Conservation (phyloP, 2,113 vertebrate species). For the Chroicocephalus ridibundus region DNA sequence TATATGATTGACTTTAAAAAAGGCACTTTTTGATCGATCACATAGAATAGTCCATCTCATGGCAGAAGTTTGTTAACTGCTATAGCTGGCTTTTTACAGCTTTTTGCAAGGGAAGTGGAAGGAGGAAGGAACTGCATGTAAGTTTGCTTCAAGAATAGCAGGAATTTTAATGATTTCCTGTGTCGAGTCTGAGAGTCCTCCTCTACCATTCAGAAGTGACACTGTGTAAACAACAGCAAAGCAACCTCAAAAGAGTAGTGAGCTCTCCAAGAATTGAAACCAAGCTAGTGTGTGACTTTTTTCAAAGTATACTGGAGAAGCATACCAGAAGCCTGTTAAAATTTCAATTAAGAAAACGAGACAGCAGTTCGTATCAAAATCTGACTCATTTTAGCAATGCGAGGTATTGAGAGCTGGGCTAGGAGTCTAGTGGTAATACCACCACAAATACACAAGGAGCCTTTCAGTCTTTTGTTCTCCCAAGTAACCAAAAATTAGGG, state of each 20-base stretch:
- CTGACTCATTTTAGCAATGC: not conserved
- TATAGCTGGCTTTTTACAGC: not conserved
- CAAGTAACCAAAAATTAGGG: not conserved
- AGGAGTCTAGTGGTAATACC: not conserved
- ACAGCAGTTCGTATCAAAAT: not conserved
- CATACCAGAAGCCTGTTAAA: constrained; percentile 2
- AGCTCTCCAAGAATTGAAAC: constrained; percentile 51
- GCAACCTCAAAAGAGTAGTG: constrained; percentile 28
- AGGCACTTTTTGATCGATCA: not conserved
- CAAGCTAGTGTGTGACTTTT: not conserved
- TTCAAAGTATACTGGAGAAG: not conserved
- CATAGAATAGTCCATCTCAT: not conserved
- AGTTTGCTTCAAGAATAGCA: constrained; percentile 44
- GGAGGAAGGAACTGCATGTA: not conserved
- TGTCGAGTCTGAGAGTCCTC: constrained; percentile 30
- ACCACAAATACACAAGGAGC: not conserved
- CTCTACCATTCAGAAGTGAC: not conserved
- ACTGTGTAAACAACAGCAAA: constrained; percentile 36
- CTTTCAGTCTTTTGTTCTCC: not conserved
- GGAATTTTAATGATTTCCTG: constrained; percentile 72
- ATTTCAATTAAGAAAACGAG: constrained; percentile 3
- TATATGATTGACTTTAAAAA: not conserved
- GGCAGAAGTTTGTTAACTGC: not conserved
- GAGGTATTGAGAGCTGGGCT: not conserved
- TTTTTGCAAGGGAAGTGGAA: not conserved